Percentiles rank a stretch among this genome's conserved stretches.
These are phyloP conservation scores for Thamnophis elegans DNA, from an alignment of 2,797 vertebrate genomes.

Conservation along the genomic window DNA sequence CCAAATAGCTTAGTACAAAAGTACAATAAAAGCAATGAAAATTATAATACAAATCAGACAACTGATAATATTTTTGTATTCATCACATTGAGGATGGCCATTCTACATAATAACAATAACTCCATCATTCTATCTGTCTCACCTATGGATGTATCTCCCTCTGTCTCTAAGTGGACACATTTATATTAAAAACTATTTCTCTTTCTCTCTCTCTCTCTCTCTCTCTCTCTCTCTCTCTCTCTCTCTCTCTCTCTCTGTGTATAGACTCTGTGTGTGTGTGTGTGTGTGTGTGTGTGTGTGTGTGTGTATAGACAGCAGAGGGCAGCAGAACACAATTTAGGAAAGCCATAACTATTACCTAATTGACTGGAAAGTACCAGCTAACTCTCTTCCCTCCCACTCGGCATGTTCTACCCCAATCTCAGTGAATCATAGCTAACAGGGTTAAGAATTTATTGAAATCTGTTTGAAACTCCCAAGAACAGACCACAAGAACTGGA, in stretches of 20 bases:
- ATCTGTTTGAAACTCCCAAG: neutral
- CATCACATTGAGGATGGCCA: neutral
- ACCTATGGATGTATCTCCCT: neutral
- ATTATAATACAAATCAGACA: neutral
- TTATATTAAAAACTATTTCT: neutral
- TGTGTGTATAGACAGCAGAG: conserved; percentile 39
- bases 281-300: neutral
- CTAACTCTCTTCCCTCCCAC: conserved; percentile 10
- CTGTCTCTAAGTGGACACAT: neutral
- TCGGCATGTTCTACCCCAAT: neutral
- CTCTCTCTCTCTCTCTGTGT: too few relatives aligned
- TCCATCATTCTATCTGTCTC: neutral
- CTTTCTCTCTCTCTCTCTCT: too few relatives aligned
- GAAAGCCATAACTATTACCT: neutral
- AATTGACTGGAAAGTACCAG: neutral
- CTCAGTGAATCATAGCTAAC: neutral
- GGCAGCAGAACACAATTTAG: conserved; percentile 46
- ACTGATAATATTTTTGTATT: neutral
- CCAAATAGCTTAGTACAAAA: neutral
- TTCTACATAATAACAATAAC: neutral
- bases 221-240: too few relatives aligned
- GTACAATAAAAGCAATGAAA: neutral
- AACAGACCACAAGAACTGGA: neutral
- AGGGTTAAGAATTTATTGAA: neutral
- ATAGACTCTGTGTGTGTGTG: neutral